Base-by-base conservation (phyloP, 2,888 invertebrate genomes). In the Cephus sareptanus region DNA sequence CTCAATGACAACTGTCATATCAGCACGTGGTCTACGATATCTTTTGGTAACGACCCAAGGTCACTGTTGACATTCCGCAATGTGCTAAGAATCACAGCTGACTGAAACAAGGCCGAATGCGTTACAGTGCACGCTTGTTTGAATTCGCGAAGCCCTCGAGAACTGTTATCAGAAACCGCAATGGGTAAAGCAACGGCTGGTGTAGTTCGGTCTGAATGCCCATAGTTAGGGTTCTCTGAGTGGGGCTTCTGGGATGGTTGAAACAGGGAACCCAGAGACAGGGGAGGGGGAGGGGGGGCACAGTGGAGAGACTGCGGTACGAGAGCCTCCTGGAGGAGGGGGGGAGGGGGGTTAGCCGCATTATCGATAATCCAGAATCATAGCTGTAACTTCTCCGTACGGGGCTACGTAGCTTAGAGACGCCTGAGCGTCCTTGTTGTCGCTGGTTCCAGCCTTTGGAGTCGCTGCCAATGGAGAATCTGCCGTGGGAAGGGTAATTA, bases 321-420 rank as follows among this genome's bases (percentile, higher is more conserved):
- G 40, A 56, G 40, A 6, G 23, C 0, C 4, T 6, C 15, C 15
- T 6, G 35, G 3, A 12, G n/a, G n/a, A n/a, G n/a, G n/a, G 9
- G 40, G 40, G 9, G 1, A 0, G 40, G 40, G 40, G 40, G 2
- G 9, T 1, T 4, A 37, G 13, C 23, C 76, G 81, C 80, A 84
- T 87, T 85, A 85, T 87, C 85, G 87, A 85, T 85, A 84, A 87
- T 85, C 83, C 79, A 75, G 81, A 84, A 86, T 86, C 82, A 81
- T 80, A 82, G 80, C 79, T 83, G 83, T 80, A 85, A 84, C 83
- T 81, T 81, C 78, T 76, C 70, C 75, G 76, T 75, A 77, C 74
- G 56, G 34, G 34, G 11, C 69, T 77, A 68, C 34, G 73, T 76
- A 76, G 68, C 68, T 78, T 56, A 56, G 56, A 56, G 56, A 2